Percentiles rank a stretch among this genome's conserved stretches.
Evolutionary conservation across 2,797 vertebrate species (phyloP).

Genomic region (Vultur gryphus): DNA sequence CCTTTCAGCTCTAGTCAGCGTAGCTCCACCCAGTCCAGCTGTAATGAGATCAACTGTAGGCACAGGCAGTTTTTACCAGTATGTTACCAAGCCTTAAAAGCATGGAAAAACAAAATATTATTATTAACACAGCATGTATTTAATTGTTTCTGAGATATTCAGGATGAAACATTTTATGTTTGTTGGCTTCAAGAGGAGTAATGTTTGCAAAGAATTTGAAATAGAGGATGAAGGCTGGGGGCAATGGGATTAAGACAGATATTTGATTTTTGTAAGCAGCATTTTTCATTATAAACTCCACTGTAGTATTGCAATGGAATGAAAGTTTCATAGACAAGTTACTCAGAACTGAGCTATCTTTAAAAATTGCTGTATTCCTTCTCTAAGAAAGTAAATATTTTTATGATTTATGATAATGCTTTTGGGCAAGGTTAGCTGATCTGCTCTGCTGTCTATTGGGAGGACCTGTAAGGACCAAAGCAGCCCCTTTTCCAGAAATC

Average conservation of each 20-base stretch:
- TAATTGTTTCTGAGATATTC: background rate
- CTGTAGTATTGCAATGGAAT: background rate
- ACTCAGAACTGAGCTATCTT: background rate
- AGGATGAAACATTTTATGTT: background rate
- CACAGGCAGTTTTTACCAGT: background rate
- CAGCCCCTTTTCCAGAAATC: background rate
- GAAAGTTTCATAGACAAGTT: background rate
- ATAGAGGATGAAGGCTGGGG: background rate
- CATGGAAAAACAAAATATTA: background rate
- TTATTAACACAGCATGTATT: background rate
- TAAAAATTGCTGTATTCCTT: background rate
- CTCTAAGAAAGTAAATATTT: background rate
- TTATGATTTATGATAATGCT: background rate
- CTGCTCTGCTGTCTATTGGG: background rate
- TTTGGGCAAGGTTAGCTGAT: background rate
- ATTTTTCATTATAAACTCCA: background rate
- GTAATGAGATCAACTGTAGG: background rate
- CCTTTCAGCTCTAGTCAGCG: background rate
- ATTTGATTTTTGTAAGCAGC: background rate
- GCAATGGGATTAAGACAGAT: background rate
- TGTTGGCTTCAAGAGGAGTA: background rate
- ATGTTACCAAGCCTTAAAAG: background rate
- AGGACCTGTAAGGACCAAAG: background rate
- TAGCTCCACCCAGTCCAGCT: conserved; percentile 15
- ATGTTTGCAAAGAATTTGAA: background rate